Conservation (phyloP, 2,113 vertebrate genomes). For the Nibea coibor region DNA sequence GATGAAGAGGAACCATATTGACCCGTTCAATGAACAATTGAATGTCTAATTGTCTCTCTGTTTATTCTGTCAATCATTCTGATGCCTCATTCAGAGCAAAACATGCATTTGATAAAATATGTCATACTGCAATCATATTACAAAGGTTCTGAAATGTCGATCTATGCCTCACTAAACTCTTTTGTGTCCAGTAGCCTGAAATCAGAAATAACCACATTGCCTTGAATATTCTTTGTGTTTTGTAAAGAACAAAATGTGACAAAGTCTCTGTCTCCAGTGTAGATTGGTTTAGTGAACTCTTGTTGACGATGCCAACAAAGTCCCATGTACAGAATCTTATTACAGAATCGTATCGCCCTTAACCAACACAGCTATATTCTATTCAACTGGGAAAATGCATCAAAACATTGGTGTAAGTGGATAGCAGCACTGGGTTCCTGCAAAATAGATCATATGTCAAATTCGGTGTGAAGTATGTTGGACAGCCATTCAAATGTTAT, state of each 20-base stretch:
- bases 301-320: background rate
- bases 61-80: background rate
- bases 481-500: too few species aligned
- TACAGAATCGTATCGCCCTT: background rate
- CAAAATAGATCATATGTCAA: too few species aligned
- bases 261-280: background rate
- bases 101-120: background rate
- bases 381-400: background rate
- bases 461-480: too few species aligned
- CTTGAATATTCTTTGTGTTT: background rate
- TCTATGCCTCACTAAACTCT: too few species aligned
- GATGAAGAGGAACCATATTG: background rate
- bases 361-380: too few species aligned
- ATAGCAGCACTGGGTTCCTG: too few species aligned
- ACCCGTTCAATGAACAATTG: background rate
- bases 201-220: background rate
- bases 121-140: background rate
- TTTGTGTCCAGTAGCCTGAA: background rate
- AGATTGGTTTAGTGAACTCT: constrained; percentile 1
- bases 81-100: background rate
- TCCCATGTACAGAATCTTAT: background rate
- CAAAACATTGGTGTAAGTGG: background rate
- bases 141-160: too few species aligned
- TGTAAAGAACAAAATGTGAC: background rate
- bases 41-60: background rate